Evolutionary conservation across 2,888 invertebrate genomes (phyloP).

Genomic region (Colletes collaris): DNA sequence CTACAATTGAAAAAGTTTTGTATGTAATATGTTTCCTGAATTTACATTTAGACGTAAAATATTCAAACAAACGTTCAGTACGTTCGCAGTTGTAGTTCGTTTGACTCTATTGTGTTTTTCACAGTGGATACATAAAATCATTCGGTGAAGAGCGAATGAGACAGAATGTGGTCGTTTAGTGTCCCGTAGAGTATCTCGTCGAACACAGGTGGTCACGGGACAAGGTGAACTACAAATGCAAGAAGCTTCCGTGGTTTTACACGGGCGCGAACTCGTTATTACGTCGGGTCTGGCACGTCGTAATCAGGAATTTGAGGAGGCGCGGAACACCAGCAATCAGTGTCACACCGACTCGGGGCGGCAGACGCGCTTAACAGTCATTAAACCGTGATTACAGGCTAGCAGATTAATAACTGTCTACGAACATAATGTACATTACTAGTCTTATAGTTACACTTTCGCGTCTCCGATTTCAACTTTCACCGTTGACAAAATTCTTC

Average conservation of each 20-base stretch:
- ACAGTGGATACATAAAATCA: no score
- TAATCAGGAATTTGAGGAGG: conserved; percentile 20
- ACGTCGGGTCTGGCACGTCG: conserved; percentile 16
- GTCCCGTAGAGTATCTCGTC: background rate
- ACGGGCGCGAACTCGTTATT: conserved; percentile 10
- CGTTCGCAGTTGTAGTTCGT: no score
- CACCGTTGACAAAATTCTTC: no score
- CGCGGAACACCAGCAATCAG: conserved; percentile 16
- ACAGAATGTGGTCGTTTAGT: no score
- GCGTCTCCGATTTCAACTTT: no score
- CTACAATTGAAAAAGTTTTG: no score
- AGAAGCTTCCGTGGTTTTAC: conserved; percentile 15
- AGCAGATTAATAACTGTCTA: conserved; percentile 14
- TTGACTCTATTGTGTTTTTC: no score
- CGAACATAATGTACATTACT: conserved; percentile 1
- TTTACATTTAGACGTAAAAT: no score
- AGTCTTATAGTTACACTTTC: background rate
- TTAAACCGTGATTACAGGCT: conserved; percentile 9
- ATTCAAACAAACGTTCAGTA: no score
- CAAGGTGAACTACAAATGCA: background rate
- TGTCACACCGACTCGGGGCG: conserved; percentile 12
- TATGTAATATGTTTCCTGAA: no score
- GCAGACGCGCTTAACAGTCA: conserved; percentile 1
- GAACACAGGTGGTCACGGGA: background rate
- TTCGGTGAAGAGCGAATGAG: no score